A percentile compares a stretch with the other conserved stretches of the same genome.
These are phyloP conservation scores for Pentamera pediparva DNA, from an alignment of 53 echinoderm and acorn worm genomes.

Conservation along the genomic window DNA sequence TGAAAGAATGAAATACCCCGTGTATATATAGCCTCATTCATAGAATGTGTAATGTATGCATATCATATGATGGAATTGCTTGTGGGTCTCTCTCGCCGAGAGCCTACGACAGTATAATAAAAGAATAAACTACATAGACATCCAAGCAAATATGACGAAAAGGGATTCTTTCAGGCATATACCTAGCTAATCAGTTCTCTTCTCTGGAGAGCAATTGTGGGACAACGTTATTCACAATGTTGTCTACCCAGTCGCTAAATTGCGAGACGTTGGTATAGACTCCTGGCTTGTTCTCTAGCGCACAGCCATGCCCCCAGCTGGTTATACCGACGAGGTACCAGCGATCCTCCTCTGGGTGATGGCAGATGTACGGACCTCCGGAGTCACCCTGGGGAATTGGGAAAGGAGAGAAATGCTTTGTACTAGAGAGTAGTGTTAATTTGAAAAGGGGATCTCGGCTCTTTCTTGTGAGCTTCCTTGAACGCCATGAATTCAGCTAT, in stretches of 20 bases:
- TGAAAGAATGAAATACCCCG: too few species aligned
- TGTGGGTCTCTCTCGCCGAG: too few species aligned
- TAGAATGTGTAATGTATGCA: too few species aligned
- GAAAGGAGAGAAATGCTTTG: background rate
- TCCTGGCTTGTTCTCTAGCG: conserved; percentile 64
- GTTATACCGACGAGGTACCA: conserved; percentile 84
- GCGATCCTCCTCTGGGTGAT: conserved; percentile 45
- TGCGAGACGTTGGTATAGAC: conserved; percentile 71
- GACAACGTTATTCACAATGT: conserved; percentile 21
- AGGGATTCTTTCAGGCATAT: too few species aligned
- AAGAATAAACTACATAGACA: too few species aligned
- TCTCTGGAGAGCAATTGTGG: background rate
- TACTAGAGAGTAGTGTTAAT: too few species aligned
- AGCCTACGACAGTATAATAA: too few species aligned
- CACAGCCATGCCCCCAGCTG: conserved; percentile 93
- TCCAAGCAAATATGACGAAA: too few species aligned
- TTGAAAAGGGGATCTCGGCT: background rate
- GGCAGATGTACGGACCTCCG: conserved; percentile 63
- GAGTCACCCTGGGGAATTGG: conserved; percentile 59
- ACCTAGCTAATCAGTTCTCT: too few species aligned
- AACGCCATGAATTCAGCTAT: background rate
- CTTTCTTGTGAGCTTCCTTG: background rate
- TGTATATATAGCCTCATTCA: too few species aligned
- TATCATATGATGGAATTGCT: too few species aligned
- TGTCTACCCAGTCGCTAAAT: conserved; percentile 51